Percentiles rank a stretch among this genome's conserved stretches.
Evolutionary conservation across 2,888 invertebrate genomes (phyloP).

Genomic region (Camptogramma bilineatum): DNA sequence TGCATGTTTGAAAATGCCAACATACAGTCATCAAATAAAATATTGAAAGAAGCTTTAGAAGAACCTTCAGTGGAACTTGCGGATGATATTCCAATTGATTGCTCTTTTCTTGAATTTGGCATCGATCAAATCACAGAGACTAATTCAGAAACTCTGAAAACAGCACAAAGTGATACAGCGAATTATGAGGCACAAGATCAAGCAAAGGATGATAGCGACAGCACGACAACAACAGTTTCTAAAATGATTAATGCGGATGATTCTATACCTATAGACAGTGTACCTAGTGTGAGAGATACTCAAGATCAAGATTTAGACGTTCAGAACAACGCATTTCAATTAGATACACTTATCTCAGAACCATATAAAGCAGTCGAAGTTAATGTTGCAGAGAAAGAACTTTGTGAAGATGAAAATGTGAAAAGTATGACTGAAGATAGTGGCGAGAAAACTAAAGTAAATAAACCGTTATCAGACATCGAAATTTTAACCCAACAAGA

Average conservation of each 20-base stretch:
- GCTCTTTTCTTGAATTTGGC: neutral
- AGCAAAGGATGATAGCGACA: neutral
- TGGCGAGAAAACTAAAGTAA: neutral
- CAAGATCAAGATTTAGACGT: neutral
- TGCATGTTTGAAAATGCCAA: neutral
- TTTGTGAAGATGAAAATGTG: neutral
- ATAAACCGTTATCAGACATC: neutral
- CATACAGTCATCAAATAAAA: neutral
- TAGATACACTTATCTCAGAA: neutral
- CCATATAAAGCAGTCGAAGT: neutral
- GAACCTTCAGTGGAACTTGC: neutral
- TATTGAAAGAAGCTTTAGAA: neutral
- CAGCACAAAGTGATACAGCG: neutral
- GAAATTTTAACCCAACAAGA: neutral
- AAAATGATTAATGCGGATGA: neutral
- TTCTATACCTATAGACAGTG: neutral
- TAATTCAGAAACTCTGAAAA: too few species aligned
- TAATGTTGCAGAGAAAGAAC: neutral
- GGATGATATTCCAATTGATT: constrained; percentile 9
- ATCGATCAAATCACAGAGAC: neutral
- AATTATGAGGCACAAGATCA: neutral
- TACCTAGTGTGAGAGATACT: neutral
- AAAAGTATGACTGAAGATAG: neutral
- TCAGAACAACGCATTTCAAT: neutral
- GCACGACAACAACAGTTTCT: neutral